Base-by-base conservation (phyloP, 2,797 vertebrate genomes). In the Dipus sagitta region DNA sequence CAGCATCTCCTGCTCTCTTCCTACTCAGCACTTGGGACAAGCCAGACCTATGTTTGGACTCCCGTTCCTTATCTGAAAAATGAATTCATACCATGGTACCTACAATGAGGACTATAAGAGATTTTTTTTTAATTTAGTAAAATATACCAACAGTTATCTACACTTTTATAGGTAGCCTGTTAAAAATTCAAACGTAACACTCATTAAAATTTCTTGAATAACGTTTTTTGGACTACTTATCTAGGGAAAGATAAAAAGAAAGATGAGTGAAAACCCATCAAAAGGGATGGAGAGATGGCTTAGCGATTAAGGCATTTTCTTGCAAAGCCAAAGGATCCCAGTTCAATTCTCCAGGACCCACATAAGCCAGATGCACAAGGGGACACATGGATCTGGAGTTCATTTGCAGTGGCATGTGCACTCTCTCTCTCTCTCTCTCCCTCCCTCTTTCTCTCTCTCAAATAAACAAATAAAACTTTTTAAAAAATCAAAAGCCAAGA, bases 141-240 rank as follows among this genome's bases (percentile, higher is more conserved):
- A 91, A 47, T n/a, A 70, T 10, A 1, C 20, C 15, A 47, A 3
- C 38, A 83, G 6, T 84, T 70, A 60, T 0, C 38, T 64, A 23
- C 28, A 58, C 28, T 79, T 58, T 47, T 26, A 15, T 86, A 58
- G 76, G 20, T 5, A 47, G 14, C 34, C 62, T 87, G 78, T 80
- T 90, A 24, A 84, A 90, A 88, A 81, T 52, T 42, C 28, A 81
- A 47, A 77, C 70, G 38, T 81, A 80, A 58, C 74, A 9, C 15
- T 47, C 30, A 92, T 88, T 88, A 91, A 81, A 62, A 52, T 64
- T 81, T 82, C 68, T 86, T 83, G 52, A 74, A 28, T 87, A n/a
- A 28, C 58, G 7, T 71, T 52, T 80, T 60, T 34, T n/a, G 58
- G 8, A 24, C 84, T 74, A 2, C 26, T n/a, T 38, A 74, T 18